Conservation (phyloP, 35 echinoderm and acorn worm genomes). For the Strongylocentrotus purpuratus region DNA sequence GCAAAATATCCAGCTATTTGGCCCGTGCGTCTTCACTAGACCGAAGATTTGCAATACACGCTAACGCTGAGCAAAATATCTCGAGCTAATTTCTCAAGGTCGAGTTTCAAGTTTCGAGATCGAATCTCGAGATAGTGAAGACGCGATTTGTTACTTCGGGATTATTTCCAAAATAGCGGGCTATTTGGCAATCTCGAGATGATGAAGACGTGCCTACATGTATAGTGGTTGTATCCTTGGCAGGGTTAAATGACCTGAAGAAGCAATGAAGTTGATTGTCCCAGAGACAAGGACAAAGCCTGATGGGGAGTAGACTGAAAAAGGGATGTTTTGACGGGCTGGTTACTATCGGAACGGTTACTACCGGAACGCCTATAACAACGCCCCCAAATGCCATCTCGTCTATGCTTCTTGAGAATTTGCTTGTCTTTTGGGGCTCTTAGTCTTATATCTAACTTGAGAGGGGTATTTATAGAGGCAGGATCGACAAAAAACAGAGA, state of each 20-base stretch:
- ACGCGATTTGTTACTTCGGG: too few species aligned
- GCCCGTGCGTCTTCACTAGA: too few species aligned
- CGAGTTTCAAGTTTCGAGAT: too few species aligned
- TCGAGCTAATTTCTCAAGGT: too few species aligned
- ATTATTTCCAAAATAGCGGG: too few species aligned
- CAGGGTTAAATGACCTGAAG: background rate
- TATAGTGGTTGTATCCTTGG: background rate
- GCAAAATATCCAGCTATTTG: too few species aligned
- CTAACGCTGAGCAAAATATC: too few species aligned
- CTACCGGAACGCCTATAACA: background rate
- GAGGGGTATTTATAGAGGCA: background rate
- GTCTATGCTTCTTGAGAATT: background rate
- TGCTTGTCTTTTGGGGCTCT: background rate
- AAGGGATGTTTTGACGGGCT: conserved; percentile 41
- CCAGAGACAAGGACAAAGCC: background rate
- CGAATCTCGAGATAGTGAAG: too few species aligned
- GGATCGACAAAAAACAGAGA: background rate
- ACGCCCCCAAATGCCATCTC: conserved; percentile 13
- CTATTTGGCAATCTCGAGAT: too few species aligned
- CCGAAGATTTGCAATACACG: too few species aligned
- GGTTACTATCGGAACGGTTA: background rate
- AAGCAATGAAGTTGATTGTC: background rate
- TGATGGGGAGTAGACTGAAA: background rate
- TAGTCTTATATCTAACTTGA: background rate
- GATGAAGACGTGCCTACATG: too few species aligned